Conservation (phyloP, 92 coral and sea anemone species). For the Hydrozoanthus gracilis region DNA sequence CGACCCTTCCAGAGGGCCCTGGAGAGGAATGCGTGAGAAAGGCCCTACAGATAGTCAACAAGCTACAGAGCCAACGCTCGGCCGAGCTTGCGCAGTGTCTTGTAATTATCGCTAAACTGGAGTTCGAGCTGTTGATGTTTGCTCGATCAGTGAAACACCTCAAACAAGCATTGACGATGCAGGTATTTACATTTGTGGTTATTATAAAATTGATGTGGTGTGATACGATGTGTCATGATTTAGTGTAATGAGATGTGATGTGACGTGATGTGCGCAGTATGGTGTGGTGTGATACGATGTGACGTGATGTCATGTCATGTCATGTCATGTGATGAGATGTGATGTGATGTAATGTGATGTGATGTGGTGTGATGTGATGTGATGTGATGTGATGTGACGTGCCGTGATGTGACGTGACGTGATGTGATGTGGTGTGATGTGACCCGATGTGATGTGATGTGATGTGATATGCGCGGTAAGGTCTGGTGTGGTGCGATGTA, state of each 20-base stretch:
- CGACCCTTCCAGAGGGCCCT: slow-evolving; percentile 46
- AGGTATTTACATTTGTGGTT: neutral
- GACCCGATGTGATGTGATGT: neutral
- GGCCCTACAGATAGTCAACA: slow-evolving; percentile 24
- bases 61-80: slow-evolving; percentile 7
- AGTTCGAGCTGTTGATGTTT: slow-evolving; percentile 27
- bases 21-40: slow-evolving; percentile 39
- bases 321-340: too few species aligned
- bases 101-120: slow-evolving; percentile 24
- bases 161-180: slow-evolving; percentile 37
- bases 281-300: neutral
- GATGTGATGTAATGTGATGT: neutral
- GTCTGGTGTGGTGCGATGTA: neutral
- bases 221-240: neutral
- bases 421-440: neutral
- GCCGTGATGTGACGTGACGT: neutral
- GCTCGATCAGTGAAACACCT: slow-evolving; percentile 36
- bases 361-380: neutral
- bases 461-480: neutral
- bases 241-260: neutral
- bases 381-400: neutral
- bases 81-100: slow-evolving; percentile 46
- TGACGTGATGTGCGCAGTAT: neutral
- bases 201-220: neutral
- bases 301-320: neutral